Conservation (phyloP, 1,140 invertebrate genomes). For the Drosophila novamexicana region DNA sequence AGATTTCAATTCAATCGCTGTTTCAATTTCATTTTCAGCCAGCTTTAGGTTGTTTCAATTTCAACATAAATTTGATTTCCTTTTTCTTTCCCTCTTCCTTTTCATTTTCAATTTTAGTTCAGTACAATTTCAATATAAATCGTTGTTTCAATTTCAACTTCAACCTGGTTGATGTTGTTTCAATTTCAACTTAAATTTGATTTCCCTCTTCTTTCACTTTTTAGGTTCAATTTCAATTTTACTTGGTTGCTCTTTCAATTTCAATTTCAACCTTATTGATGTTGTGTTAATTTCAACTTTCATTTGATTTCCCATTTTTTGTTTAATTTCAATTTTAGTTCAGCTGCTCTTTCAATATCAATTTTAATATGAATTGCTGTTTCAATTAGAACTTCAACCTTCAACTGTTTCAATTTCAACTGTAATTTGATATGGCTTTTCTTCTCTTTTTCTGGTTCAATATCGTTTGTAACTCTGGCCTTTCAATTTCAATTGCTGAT, state of each 20-base stretch:
- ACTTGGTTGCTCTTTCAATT: too few species aligned
- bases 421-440: not conserved
- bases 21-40: not conserved
- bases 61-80: constrained; percentile 6
- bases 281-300: not conserved
- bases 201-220: too few species aligned
- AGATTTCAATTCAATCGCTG: too few species aligned
- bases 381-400: not conserved
- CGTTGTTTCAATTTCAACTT: not conserved
- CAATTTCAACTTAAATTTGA: not conserved
- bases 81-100: not conserved
- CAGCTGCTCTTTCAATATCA: not conserved
- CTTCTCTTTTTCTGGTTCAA: too few species aligned
- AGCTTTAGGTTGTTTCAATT: not conserved
- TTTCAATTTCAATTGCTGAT: not conserved
- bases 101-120: constrained; percentile 11
- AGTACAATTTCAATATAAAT: not conserved
- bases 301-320: too few species aligned
- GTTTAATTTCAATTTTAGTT: not conserved
- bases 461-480: too few species aligned
- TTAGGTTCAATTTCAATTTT: not conserved
- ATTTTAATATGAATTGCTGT: not conserved
- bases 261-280: not conserved
- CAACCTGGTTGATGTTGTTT: too few species aligned
- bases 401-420: not conserved